Evolutionary conservation across 2,888 invertebrate species (phyloP).

Genomic region (Eugnorisma glareosa): DNA sequence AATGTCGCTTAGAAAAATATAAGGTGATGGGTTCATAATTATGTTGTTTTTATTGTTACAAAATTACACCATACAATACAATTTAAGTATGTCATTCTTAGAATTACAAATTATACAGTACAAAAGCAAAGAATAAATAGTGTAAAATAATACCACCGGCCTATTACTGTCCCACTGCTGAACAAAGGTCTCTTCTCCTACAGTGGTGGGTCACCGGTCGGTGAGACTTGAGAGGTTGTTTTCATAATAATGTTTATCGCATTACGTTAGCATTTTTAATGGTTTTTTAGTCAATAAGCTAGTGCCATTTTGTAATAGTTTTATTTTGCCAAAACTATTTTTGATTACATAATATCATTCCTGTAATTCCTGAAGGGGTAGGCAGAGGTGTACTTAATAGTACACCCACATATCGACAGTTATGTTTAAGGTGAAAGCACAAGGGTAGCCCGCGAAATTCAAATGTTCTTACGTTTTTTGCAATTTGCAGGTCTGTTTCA

Average conservation of each 20-base stretch:
- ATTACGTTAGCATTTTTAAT: background rate
- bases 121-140: background rate
- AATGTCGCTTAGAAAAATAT: slow-evolving; percentile 2
- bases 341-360: background rate
- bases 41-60: slow-evolving; percentile 5
- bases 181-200: background rate
- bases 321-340: slow-evolving; percentile 6
- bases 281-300: background rate
- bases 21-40: slow-evolving; percentile 24
- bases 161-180: background rate
- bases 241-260: background rate
- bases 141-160: background rate
- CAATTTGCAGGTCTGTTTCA: no score
- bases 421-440: no score
- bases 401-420: no score
- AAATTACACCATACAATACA: background rate
- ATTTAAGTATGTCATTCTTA: background rate
- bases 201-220: no score
- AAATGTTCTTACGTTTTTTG: no score
- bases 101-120: background rate
- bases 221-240: no score
- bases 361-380: no score
- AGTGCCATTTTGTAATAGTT: slow-evolving; percentile 27
- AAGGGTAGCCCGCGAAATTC: no score
- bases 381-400: no score